These are phyloP conservation scores for Melieria picta DNA, from an alignment of 2,888 invertebrate genomes.

Conservation along the genomic window DNA sequence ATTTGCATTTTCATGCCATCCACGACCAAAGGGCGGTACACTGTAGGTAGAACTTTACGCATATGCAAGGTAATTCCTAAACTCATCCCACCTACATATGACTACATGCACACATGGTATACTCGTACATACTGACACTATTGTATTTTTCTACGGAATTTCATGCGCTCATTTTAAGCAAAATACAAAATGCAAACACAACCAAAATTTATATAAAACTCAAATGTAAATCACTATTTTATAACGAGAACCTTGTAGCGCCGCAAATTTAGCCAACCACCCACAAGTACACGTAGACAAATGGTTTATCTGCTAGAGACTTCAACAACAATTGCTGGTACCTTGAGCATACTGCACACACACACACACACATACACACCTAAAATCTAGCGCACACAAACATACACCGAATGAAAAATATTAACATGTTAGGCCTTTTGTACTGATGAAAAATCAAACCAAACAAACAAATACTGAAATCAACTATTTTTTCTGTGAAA, in stretches of 20 bases:
- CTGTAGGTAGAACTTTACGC: constrained; percentile 23
- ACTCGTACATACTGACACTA: constrained; percentile 12
- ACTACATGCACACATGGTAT: too few relatives aligned
- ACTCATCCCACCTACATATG: constrained; percentile 64
- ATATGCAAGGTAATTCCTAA: constrained; percentile 50
- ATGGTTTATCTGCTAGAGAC: background rate
- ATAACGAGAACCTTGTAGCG: constrained; percentile 8
- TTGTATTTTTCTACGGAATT: constrained; percentile 64
- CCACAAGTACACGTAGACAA: constrained; percentile 22
- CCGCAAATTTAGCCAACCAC: constrained; percentile 4
- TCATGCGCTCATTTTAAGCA: constrained; percentile 47
- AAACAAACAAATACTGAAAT: constrained; percentile 10
- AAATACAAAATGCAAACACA: background rate
- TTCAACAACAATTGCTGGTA: constrained; percentile 52
- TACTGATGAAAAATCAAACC: constrained; percentile 10
- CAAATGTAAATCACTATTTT: constrained; percentile 24
- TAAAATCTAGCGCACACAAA: background rate
- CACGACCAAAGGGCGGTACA: constrained; percentile 28
- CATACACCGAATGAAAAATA: background rate
- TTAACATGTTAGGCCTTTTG: constrained; percentile 1
- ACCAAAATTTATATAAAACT: constrained; percentile 16
- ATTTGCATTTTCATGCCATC: constrained; percentile 11
- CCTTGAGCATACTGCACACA: constrained; percentile 49
- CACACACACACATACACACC: constrained; percentile 2
- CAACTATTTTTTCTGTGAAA: background rate